Evolutionary conservation across 2,113 vertebrate genomes (phyloP), one percentile per base, ranked within the genome.

Genomic region (Neodontobutis hainanensis): DNA sequence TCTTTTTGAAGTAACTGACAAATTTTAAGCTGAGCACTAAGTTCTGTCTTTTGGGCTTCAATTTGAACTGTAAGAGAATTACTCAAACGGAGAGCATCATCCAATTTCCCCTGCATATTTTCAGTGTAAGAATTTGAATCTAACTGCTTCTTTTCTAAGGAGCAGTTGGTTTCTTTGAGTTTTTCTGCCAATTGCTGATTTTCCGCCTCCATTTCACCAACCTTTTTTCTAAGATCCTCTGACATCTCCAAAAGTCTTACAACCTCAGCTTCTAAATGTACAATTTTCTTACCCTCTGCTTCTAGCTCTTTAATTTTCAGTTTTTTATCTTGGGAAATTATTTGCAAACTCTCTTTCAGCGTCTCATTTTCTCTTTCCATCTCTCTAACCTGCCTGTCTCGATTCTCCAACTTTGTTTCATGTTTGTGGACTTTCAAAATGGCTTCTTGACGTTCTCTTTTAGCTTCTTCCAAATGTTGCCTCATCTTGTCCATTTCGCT

Each of bases 401-500:
- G 45, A 7, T 53, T 50, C 19, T 91, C 88, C 61, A 85, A 87
- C 75, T 94, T 91, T 11, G 81, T 70, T 58, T 94, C 87, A 3
- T 59, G 77, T 61, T 91, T 86, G 60, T 90, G 91, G 4, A 84
- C 32, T 55, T 82, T 93, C 0, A 90, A 71, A 47, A 94, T 38
- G 16, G 91, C 90, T 43, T 96, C 94, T 72, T 93, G 94, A n/a
- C 93, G 82, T 11, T 96, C 95, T 71, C 90, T 92, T 65, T 91
- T 94, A 57, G 89, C 82, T 0, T 88, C 73, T 77, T 95, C 95
- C 72, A 95, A 71, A 38, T 92, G 82, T 77, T 94, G 93, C 52
- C 93, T 94, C 95, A 95, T 95, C 77, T 95, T 94, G 68, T 93
- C 93, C 91, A 95, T 93, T 87, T 95, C 94, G 53, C 89, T 91